Conservation (phyloP, 2,113 vertebrate species). For the Galemys pyrenaicus region DNA sequence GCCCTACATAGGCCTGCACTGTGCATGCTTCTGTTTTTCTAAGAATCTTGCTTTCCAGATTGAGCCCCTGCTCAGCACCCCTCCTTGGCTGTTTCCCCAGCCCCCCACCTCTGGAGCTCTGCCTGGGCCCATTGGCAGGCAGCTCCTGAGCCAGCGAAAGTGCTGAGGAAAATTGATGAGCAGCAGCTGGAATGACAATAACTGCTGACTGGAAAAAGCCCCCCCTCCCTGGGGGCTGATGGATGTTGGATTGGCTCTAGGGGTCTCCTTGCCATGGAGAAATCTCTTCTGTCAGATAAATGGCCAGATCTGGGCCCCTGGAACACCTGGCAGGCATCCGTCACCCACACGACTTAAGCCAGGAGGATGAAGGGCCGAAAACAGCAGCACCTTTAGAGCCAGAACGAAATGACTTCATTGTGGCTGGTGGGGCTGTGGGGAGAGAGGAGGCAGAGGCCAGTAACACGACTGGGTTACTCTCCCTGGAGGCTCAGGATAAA, state of each 20-base stretch:
- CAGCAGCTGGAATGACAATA: conserved; percentile 68
- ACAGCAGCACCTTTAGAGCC: conserved; percentile 29
- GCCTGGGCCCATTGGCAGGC: conserved; percentile 31
- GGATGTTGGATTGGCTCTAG: conserved; percentile 56
- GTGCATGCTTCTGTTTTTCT: not conserved
- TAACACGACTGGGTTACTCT: not conserved
- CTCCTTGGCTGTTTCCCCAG: not conserved
- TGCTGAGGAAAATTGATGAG: conserved; percentile 73
- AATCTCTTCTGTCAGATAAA: conserved; percentile 56
- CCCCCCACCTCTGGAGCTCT: conserved; percentile 37
- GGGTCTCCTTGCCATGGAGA: conserved; percentile 62
- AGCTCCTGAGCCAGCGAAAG: conserved; percentile 59
- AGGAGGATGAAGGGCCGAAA: not conserved
- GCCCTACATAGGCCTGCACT: not conserved
- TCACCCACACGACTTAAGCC: conserved; percentile 52
- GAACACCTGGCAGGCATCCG: conserved; percentile 65
- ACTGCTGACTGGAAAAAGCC: conserved; percentile 68
- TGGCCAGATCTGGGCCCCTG: conserved; percentile 7
- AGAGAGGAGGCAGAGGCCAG: not conserved
- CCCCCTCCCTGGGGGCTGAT: conserved; percentile 56
- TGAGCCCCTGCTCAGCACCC: not conserved
- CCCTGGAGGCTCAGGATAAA: not conserved
- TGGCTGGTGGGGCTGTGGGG: not conserved
- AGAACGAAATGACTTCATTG: conserved; percentile 17
- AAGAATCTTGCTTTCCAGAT: not conserved